Conservation (phyloP, 2,113 vertebrate genomes). For the Vireo altiloquus region DNA sequence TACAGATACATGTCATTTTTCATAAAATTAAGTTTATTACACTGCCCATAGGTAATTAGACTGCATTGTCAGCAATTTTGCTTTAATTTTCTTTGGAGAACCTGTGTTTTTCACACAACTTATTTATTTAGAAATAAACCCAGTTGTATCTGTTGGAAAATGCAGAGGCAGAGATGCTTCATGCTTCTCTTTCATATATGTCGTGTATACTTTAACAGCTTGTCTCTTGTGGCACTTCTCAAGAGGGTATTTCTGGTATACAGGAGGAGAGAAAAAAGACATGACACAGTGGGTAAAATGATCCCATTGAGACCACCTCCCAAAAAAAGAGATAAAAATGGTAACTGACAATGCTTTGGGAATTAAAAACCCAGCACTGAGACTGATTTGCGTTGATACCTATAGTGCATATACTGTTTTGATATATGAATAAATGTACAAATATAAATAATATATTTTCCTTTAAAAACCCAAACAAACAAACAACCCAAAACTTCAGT, state of each 20-base stretch:
- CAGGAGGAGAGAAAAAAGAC: not conserved
- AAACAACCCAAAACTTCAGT: not conserved
- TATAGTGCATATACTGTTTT: not conserved
- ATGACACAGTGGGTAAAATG: not conserved
- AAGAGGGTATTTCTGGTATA: not conserved
- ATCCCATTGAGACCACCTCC: not conserved
- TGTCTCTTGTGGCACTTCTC: not conserved
- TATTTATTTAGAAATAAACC: not conserved
- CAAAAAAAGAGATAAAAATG: not conserved
- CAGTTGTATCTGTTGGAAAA: not conserved
- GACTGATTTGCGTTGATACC: not conserved
- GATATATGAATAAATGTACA: not conserved
- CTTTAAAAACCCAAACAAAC: not conserved
- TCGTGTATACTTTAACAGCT: not conserved
- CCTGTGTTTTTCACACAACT: not conserved
- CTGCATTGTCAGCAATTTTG: not conserved
- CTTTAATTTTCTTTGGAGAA: not conserved
- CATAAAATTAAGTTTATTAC: not conserved
- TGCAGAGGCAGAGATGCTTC: not conserved
- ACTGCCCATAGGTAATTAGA: not conserved
- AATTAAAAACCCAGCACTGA: not conserved
- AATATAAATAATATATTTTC: not conserved
- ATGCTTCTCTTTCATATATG: not conserved
- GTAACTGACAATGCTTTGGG: not conserved
- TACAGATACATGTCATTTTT: not conserved